A percentile compares a stretch with the other conserved stretches of the same genome.
These are phyloP conservation scores for Ondatra zibethicus DNA, from an alignment of 2,113 vertebrate genomes.

Conservation along the genomic window DNA sequence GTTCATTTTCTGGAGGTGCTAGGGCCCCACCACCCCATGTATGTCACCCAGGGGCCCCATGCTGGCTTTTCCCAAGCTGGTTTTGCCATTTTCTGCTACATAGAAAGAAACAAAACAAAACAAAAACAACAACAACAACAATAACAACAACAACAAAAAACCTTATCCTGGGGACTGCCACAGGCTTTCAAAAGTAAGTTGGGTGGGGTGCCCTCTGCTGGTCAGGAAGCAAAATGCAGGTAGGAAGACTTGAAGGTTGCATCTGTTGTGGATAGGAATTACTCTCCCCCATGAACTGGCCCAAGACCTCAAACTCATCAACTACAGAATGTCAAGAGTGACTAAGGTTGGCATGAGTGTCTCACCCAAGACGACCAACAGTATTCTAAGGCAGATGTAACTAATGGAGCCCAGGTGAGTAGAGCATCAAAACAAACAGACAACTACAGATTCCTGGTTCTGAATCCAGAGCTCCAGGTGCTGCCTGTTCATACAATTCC, in stretches of 20 bases:
- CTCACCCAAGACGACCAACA: background rate
- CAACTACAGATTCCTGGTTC: background rate
- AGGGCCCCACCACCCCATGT: fast-evolving
- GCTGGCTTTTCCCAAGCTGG: background rate
- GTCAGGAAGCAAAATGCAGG: background rate
- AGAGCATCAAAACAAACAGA: background rate
- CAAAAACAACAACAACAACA: too few relatives aligned
- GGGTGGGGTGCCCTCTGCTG: background rate
- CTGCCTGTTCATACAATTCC: background rate
- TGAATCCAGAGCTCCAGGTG: background rate
- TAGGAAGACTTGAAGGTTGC: background rate
- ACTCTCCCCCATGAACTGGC: background rate
- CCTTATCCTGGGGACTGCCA: fast-evolving
- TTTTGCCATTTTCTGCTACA: background rate
- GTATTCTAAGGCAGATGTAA: background rate
- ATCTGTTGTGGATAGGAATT: fast-evolving
- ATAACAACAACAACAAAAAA: too few relatives aligned
- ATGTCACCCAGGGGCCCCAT: background rate
- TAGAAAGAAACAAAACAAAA: background rate
- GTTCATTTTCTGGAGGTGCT: background rate
- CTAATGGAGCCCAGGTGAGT: background rate
- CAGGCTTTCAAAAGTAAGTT: background rate
- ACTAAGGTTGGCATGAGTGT: background rate
- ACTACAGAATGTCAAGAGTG: background rate
- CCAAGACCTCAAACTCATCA: background rate